phyloP scores from a whole-genome alignment of 2,113 vertebrate species.

The Scartelaos histophorus region DNA sequence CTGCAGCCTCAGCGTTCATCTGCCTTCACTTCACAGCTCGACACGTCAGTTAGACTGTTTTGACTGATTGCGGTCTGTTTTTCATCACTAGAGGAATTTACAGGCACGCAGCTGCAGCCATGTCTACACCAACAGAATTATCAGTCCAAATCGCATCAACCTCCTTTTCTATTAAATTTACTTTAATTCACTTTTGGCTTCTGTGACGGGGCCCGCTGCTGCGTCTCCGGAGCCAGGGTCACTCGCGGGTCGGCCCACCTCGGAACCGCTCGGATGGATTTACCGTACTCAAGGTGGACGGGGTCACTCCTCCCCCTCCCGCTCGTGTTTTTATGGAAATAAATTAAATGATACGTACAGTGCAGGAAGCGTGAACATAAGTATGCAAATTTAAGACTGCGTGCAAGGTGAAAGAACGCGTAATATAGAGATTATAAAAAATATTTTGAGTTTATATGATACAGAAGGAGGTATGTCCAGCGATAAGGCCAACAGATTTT shows the following conservation, averaged over 20 bases:
- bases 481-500: too few species aligned
- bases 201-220: conserved; percentile 17
- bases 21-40: not conserved
- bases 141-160: conserved; percentile 2
- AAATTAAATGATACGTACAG: too few species aligned
- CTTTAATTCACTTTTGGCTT: not conserved
- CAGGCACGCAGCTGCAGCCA: not conserved
- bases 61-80: not conserved
- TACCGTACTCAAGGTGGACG: conserved; percentile 53
- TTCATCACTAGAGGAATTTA: not conserved
- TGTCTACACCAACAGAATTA: conserved; percentile 1
- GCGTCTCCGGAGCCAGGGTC: conserved; percentile 40
- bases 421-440: too few species aligned
- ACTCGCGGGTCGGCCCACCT: conserved; percentile 57
- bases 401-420: too few species aligned
- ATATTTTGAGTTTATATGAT: too few species aligned
- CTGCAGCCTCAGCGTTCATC: not conserved
- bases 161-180: not conserved
- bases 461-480: too few species aligned
- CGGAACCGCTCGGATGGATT: conserved; percentile 61
- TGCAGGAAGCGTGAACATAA: too few species aligned
- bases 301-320: conserved; percentile 29
- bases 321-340: too few species aligned
- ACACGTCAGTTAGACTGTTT: not conserved
- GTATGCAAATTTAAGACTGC: too few species aligned